Base-by-base conservation (phyloP, 2,113 vertebrate species). In the Saccopteryx leptura region DNA sequence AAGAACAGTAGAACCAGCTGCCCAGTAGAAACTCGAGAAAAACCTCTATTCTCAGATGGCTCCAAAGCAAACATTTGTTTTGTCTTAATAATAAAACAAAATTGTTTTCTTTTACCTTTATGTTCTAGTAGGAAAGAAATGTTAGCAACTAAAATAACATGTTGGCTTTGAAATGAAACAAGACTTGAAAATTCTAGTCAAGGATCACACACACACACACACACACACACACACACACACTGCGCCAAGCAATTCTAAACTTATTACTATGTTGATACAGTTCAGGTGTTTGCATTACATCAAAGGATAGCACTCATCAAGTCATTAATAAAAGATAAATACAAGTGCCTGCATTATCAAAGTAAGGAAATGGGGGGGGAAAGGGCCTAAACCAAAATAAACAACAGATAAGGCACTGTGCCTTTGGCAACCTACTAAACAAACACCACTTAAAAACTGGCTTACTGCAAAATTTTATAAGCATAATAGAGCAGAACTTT, bases 351-450 rank as follows among this genome's bases (percentile, higher is more conserved):
- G 52, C 74, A 63, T 69, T 90, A 91, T 95, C 83, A 26, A 96
- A 95, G 83, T 19, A 75, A 80, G 88, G 52, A 81, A 28, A 39
- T 2, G 39, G 39, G 63, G 18, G 2, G 15, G 15, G 69, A 81
- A 78, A 85, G 88, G 48, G 26, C 46, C 68, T n/a, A 92, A 96
- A 96, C 61, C 94, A 96, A 96, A 97, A 91, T 81, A 96, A 96
- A 97, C 82, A 91, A 87, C 21, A 76, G 96, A 92, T 94, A 97
- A 95, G 56, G 50, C 24, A 52, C 31, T 3, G 4, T 69, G 87
- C 66, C 93, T 96, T 91, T 96, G 87, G 91, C 28, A 94, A 80
- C 50, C 76, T 87, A 84, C 33, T 90, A 78, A 76, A 90, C 80
- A 97, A 96, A 97, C 21, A 89, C 12, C 26, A 3, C 60, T 93